Evolutionary conservation across 1,140 invertebrate species (phyloP), one percentile per base, ranked within the genome.

Genomic region (Papilio xuthus): DNA sequence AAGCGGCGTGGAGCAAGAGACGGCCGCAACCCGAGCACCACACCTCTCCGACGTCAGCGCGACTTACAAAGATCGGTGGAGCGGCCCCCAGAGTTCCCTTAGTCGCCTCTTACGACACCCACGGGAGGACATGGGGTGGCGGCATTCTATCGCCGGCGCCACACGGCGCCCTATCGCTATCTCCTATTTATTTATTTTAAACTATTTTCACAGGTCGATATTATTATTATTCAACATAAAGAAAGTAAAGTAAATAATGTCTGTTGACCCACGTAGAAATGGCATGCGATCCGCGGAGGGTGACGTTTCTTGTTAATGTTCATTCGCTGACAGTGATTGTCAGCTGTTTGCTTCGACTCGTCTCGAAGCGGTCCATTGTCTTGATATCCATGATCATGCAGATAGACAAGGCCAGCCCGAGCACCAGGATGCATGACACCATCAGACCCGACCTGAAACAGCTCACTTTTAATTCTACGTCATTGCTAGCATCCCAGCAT

Each of bases 291-390:
- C 44, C 44, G 44, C 50, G 50, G 50, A 53, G 18, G 7, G 50
- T 53, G n/a, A 18, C 50, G 4, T 53, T 53, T 53, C 50, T 53
- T n/a, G n/a, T 18, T 15, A n/a, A 18, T 20, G 13, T 78, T 84
- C 96, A 98, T 86, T 98, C 97, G 78, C 94, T 93, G 56, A 96
- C 95, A 77, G 96, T 97, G 79, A 99, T 96, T 8, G 97, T 97
- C 70, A 99, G 96, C 74, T 97, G 97, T 94, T 99, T 99, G 83
- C 98, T 97, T 92, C 99, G 99, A 41, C 98, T 97, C 94, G 99
- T 99, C 95, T 99, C 99, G 94, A 99, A 99, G 88, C 97, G 95
- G 93, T 99, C 99, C 96, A 99, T 99, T n/a, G 98, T 99, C 86
- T 97, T 97, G 83, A 99, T 98, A 87, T 98, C 97, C 89, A 98